These are phyloP conservation scores for Sorex araneus DNA, from an alignment of 2,113 vertebrate genomes.

Conservation along the genomic window DNA sequence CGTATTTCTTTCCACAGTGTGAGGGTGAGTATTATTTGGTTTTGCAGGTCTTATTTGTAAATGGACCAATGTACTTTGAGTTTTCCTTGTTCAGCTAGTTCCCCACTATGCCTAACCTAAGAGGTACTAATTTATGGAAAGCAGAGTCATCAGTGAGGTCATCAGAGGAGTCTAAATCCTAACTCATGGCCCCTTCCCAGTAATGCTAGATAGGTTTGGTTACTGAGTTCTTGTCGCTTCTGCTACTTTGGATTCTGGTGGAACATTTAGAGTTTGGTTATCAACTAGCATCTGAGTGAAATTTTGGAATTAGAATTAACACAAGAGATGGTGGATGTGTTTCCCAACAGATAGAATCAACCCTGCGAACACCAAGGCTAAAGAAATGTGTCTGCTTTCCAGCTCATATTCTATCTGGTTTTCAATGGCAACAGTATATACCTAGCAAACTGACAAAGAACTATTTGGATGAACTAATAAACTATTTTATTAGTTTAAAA, in stretches of 20 bases:
- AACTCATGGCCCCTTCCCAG: not conserved
- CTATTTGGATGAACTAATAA: not conserved
- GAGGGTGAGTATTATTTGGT: not conserved
- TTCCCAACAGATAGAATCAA: not conserved
- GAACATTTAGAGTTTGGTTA: not conserved
- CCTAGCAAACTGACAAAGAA: conserved; percentile 18
- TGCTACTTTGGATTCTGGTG: not conserved
- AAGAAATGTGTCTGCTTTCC: not conserved
- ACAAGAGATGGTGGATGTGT: no score
- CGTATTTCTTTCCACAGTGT: not conserved
- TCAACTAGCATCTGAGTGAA: not conserved
- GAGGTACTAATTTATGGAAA: not conserved
- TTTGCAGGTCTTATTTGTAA: not conserved
- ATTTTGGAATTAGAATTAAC: no score
- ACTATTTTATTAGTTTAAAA: conserved; percentile 21
- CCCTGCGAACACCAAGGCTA: not conserved
- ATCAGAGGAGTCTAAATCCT: not conserved
- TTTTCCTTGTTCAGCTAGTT: not conserved
- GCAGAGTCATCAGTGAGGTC: no score
- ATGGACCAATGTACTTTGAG: not conserved
- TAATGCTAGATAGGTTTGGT: not conserved
- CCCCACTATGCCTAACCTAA: not conserved
- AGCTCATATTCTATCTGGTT: not conserved
- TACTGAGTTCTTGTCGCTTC: not conserved
- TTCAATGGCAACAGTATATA: conserved; percentile 16